Percentiles rank a stretch among this genome's conserved stretches.
These are phyloP conservation scores for Lepidotrigona ventralis DNA, from an alignment of 1,140 invertebrate species.

Conservation along the genomic window DNA sequence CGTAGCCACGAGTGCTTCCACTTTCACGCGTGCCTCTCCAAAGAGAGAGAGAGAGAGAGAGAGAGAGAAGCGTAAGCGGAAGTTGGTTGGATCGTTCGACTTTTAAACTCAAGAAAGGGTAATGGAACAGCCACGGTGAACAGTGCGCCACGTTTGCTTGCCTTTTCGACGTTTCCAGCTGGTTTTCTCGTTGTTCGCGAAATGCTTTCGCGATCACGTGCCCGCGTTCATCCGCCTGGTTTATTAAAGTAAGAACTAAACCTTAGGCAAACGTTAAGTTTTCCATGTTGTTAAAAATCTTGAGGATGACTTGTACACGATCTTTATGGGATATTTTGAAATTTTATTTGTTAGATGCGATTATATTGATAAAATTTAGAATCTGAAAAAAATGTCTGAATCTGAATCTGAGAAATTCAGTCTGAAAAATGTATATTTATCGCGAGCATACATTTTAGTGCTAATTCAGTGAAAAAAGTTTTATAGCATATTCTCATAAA, in stretches of 20 bases:
- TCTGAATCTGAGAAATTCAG: too few species aligned
- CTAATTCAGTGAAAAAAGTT: too few species aligned
- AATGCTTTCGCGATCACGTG: background rate
- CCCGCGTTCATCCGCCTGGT: background rate
- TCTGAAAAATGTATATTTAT: too few species aligned
- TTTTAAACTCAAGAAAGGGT: constrained; percentile 21
- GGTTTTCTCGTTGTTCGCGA: background rate
- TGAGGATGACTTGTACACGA: background rate
- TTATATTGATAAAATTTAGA: too few species aligned
- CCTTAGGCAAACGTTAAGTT: background rate
- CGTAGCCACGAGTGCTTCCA: background rate
- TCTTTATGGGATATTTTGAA: too few species aligned
- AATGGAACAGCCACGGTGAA: background rate
- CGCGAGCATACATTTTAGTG: too few species aligned
- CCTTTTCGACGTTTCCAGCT: background rate
- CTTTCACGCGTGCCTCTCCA: constrained; percentile 1
- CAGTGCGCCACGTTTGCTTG: constrained; percentile 12
- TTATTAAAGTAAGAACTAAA: constrained; percentile 16
- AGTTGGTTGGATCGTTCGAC: constrained; percentile 26
- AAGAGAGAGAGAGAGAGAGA: background rate
- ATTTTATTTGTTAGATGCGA: too few species aligned
- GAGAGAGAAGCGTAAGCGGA: background rate
- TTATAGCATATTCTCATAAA: too few species aligned
- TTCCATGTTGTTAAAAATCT: background rate
- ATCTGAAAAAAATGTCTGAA: too few species aligned